Conservation (phyloP, 2,113 vertebrate genomes). For the Ascaphus truei region DNA sequence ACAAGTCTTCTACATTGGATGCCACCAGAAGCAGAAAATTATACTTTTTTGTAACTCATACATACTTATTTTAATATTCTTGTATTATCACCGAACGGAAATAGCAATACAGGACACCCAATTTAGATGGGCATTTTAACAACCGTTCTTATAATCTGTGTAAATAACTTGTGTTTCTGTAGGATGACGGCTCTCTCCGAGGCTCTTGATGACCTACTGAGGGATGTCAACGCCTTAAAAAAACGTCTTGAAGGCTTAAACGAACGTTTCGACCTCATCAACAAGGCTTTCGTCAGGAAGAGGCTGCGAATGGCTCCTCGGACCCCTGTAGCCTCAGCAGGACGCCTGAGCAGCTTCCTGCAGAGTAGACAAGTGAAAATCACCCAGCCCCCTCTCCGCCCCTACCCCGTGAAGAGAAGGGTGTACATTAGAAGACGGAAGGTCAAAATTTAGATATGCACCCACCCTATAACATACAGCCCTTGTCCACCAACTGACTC, state of each 20-base stretch:
- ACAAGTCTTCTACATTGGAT: no score
- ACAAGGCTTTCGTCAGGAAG: slow-evolving; percentile 46
- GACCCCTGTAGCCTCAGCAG: slow-evolving; percentile 14
- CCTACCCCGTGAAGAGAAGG: slow-evolving; percentile 39
- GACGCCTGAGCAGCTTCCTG: neutral
- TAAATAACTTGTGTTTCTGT: neutral
- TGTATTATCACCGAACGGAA: no score
- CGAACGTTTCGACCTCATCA: slow-evolving; percentile 36
- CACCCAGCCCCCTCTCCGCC: slow-evolving; percentile 24
- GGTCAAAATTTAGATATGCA: slow-evolving; percentile 44
- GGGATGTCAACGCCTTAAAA: slow-evolving; percentile 47
- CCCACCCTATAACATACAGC: no score
- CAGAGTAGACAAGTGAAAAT: slow-evolving; percentile 3
- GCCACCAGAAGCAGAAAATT: no score
- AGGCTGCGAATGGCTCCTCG: slow-evolving; percentile 42
- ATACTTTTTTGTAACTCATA: no score
- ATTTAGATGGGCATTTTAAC: no score
- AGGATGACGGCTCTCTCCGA: slow-evolving; percentile 55
- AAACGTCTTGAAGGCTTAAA: slow-evolving; percentile 54
- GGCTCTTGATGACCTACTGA: slow-evolving; percentile 53
- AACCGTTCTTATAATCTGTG: no score
- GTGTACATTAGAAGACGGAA: slow-evolving; percentile 38
- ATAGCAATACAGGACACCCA: no score
- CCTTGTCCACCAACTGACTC: neutral
- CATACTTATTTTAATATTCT: no score